Evolutionary conservation across 2,113 vertebrate species (phyloP).

Genomic region (Ptilorrhoa leucosticta): DNA sequence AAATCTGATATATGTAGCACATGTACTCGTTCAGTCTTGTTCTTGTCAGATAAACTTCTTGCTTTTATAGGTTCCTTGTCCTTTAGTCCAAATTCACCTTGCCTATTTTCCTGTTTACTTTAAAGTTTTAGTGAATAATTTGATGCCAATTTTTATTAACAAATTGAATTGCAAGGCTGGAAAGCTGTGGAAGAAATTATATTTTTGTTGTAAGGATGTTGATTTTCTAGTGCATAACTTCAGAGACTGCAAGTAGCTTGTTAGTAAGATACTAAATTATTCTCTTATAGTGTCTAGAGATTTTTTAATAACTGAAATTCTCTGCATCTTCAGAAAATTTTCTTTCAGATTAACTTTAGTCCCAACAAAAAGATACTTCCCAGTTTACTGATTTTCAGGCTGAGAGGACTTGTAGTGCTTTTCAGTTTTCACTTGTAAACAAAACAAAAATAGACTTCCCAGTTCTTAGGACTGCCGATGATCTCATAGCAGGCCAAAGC

Average conservation of each 20-base stretch:
- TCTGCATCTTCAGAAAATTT: background rate
- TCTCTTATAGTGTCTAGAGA: background rate
- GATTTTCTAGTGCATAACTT: background rate
- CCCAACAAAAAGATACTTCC: background rate
- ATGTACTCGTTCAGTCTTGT: background rate
- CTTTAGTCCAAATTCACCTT: background rate
- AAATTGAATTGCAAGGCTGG: background rate
- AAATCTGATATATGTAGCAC: background rate
- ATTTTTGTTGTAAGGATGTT: background rate
- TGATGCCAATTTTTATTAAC: background rate
- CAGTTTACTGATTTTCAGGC: background rate
- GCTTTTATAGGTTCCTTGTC: background rate
- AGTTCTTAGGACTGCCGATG: background rate
- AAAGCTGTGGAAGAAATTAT: background rate
- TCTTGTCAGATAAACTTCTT: background rate
- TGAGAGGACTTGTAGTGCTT: background rate
- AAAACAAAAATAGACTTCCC: conserved; percentile 9
- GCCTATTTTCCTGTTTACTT: background rate
- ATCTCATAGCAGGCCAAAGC: background rate
- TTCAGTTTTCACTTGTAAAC: conserved; percentile 17
- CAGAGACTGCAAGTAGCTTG: background rate
- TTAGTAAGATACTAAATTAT: background rate
- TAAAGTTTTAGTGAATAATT: background rate
- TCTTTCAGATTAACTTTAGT: background rate
- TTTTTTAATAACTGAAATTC: background rate